Evolutionary conservation across 2,113 vertebrate species (phyloP), one percentile per base, ranked within the genome.

Genomic region (Phyllostomus discolor): DNA sequence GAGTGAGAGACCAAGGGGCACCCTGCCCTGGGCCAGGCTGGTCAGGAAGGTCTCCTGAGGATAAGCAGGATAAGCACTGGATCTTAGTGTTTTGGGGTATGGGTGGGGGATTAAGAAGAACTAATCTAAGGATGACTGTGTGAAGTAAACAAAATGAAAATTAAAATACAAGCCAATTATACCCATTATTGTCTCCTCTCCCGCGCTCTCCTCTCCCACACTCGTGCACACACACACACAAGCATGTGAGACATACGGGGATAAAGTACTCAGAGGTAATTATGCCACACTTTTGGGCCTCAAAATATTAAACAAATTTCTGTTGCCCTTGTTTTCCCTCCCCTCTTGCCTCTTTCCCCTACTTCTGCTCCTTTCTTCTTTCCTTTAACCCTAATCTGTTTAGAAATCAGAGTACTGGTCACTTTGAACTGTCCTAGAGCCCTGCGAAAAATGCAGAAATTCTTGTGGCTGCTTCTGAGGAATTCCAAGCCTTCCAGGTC

Each of bases 271-370:
- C 67, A 41, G 48, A 78, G 11, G 7, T 76, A 81, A 80, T 8
- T 15, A 48, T 66, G 33, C 28, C 24, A 28, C 38, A 54, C 48
- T 79, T 89, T 88, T 79, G 26, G 48, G 28, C 26, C 10, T 69
- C 94, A 52, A 66, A 92, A 57, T 88, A 75, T 73, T 72, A 62
- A 85, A 59, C 10, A n/a, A 17, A 67, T 79, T 59, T 82, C 43
- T 50, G 9, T 22, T 57, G 5, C 38, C 46, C 14, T 38, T 52
- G 2, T 79, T 84, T 96, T 54, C 1, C 10, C 33, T 73, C 17
- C 43, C 38, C 4, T n/a, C 35, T 16, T 66, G 4, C 57, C 1
- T 54, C 26, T 15, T 12, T 7, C 2, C 26, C 31, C 11, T n/a
- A 14, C 38, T 73, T 41, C 38, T 62, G 24, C 41, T 41, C 16